These are phyloP conservation scores for Prorops nasuta DNA, from an alignment of 1,140 invertebrate species.

Conservation along the genomic window DNA sequence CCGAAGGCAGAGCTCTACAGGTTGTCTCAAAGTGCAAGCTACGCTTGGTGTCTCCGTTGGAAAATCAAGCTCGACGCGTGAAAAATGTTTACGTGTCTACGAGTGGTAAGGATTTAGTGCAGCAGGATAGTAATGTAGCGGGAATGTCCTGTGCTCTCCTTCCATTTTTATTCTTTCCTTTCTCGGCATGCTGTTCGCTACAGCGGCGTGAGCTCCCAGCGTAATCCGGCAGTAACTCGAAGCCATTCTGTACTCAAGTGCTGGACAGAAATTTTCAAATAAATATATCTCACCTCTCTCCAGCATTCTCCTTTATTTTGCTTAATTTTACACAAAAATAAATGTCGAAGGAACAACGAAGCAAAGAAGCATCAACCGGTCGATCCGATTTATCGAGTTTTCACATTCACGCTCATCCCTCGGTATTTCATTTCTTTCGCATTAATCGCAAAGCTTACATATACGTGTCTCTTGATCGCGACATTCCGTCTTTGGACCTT, in stretches of 20 bases:
- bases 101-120: constrained; percentile 30
- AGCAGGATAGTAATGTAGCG: constrained; percentile 25
- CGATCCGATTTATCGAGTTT: too few relatives aligned
- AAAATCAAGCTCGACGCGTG: constrained; percentile 24
- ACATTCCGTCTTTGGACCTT: constrained; percentile 7
- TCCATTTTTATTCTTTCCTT: constrained; percentile 4
- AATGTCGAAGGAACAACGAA: too few relatives aligned
- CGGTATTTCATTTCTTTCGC: constrained; percentile 11
- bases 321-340: too few relatives aligned
- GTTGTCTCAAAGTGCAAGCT: constrained; percentile 10
- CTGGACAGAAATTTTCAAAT: too few relatives aligned
- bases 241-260: too few relatives aligned
- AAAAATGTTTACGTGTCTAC: constrained; percentile 29
- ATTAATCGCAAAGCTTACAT: constrained; percentile 9
- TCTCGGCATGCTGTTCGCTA: too few relatives aligned
- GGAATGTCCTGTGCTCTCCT: constrained; percentile 16
- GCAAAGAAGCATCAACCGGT: too few relatives aligned
- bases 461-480: not conserved
- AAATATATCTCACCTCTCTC: too few relatives aligned
- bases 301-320: too few relatives aligned
- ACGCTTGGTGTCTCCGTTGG: constrained; percentile 8
- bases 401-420: too few relatives aligned
- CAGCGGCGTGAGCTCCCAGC: too few relatives aligned
- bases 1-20: constrained; percentile 21
- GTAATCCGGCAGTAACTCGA: too few relatives aligned